Percentiles rank a stretch among this genome's conserved stretches.
Evolutionary conservation across 2,888 invertebrate genomes (phyloP).

Genomic region (Galeopsomyia nigrocyanea): DNA sequence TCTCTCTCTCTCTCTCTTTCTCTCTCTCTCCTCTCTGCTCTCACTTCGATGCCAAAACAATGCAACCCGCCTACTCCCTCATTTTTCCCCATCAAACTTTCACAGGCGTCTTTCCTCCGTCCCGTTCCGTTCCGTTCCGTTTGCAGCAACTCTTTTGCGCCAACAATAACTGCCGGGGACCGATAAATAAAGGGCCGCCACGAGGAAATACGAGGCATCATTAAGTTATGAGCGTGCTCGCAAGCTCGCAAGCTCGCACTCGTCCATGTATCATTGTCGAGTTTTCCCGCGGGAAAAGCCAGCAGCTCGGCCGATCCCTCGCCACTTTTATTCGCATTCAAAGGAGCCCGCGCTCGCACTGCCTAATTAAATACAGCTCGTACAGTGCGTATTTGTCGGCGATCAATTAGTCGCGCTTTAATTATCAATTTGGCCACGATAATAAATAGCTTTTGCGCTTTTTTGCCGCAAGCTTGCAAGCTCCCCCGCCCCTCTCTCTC

Average conservation of each 20-base stretch:
- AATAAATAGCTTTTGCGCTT: too few species aligned
- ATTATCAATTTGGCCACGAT: too few species aligned
- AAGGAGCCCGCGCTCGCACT: background rate
- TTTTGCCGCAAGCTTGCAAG: too few species aligned
- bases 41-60: conserved; percentile 26
- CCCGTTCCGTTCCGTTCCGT: too few species aligned
- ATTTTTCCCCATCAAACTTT: too few species aligned
- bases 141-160: background rate
- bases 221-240: conserved; percentile 54
- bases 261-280: conserved; percentile 51
- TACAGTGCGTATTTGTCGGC: conserved; percentile 6
- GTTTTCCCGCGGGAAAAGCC: conserved; percentile 51
- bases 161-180: conserved; percentile 47
- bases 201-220: conserved; percentile 54
- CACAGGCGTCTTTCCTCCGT: too few species aligned
- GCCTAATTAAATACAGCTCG: conserved; percentile 33
- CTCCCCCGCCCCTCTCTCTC: conserved; percentile 41
- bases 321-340: conserved; percentile 30
- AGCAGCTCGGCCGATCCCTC: background rate
- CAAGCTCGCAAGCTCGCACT: conserved; percentile 37
- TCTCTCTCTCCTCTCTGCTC: background rate
- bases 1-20: too few species aligned
- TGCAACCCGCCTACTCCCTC: background rate
- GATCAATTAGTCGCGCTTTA: conserved; percentile 15
- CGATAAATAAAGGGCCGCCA: conserved; percentile 52